Base-by-base conservation (phyloP, 2,113 vertebrate species). In the Psettodes erumei region DNA sequence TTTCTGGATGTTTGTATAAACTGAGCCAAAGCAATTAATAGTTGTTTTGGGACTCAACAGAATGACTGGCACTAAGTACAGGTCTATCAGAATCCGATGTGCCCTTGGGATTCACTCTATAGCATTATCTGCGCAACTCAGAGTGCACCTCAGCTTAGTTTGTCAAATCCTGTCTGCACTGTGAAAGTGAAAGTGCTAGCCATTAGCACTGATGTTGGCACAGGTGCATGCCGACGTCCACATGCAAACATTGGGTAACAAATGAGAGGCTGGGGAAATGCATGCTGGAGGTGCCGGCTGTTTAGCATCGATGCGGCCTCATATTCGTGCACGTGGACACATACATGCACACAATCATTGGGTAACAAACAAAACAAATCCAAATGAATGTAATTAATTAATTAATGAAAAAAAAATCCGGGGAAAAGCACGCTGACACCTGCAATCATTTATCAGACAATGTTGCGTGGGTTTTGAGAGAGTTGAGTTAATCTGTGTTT, bases 401-500 rank as follows among this genome's bases (percentile, higher is more conserved):
- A 59, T 8, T 30, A 15, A 23, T 59, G 1, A 28, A 28, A 6
- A 4, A n/a, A n/a, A 30, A 76, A 75, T 80, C 77, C 28, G 5
- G 66, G 73, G 77, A 85, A 83, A 75, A 59, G 74, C 64, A 25
- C 67, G 79, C 85, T 87, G 81, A 88, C 84, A 86, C 88, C 75
- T 78, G 69, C 81, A 87, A 81, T 86, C n/a, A 73, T 77, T 87
- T 73, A 72, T 88, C 85, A 86, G 74, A 86, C 68, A 75, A 78
- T 85, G 63, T 85, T 81, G 56, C 86, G 77, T 86, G 85, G 70
- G 71, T 85, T 89, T 82, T 81, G 75, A 76, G 82, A 75, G 86
- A 82, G 79, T 88, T 86, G 77, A 89, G 87, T 85, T 93, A 91
- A 92, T 93, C 79, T 86, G 67, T 93, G 90, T 92, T 92, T 92